Base-by-base conservation (phyloP, 2,888 invertebrate genomes). In the Plebejus melissa region DNA sequence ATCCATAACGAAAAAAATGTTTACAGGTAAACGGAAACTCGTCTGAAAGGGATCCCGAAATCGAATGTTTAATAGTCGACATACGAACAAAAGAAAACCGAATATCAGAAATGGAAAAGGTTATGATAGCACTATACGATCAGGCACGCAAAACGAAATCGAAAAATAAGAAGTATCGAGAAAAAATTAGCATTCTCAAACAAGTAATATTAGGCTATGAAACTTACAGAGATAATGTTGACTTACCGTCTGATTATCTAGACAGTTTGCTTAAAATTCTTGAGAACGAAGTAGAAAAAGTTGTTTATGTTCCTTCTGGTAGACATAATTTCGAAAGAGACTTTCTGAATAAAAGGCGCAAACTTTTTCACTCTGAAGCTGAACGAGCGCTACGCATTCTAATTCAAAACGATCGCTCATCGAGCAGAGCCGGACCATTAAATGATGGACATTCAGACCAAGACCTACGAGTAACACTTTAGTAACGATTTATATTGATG, bases 241-340 rank as follows among this genome's bases (percentile, higher is more conserved):
- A 80, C 4, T 85, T 81, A n/a, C 87, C 86, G 32, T 78, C 83
- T 1, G 88, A 88, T 69, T 87, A 90, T 76, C 80, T 93, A 32
- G 90, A 92, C 78, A 86, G 84, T 77, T 83, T 93, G 74, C 89
- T 93, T 28, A 88, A 89, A 84, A 88, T 88, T 69, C 84, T 93
- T 7, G 93, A 93, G 84, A 85, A 90, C 46, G 93, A 93, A 82
- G 80, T 93, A 74, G 86, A 83, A 60, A 81, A 84, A 41, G 83
- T 88, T 57, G 80, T 85, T 16, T 69, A 76, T 76, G 22, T 76
- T 77, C 50, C 70, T 78, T 54, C 65, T 75, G n/a, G 77, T 72
- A 50, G 41, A 50, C 36, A 75, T 38, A 58, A 76, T 41, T 69
- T 76, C 82, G 79, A 75, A 58, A 74, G 36, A 32, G n/a, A 46